Percentiles rank a stretch among this genome's conserved stretches.
Evolutionary conservation across 1,140 invertebrate genomes (phyloP).

Genomic region (Steinernema feltiae): DNA sequence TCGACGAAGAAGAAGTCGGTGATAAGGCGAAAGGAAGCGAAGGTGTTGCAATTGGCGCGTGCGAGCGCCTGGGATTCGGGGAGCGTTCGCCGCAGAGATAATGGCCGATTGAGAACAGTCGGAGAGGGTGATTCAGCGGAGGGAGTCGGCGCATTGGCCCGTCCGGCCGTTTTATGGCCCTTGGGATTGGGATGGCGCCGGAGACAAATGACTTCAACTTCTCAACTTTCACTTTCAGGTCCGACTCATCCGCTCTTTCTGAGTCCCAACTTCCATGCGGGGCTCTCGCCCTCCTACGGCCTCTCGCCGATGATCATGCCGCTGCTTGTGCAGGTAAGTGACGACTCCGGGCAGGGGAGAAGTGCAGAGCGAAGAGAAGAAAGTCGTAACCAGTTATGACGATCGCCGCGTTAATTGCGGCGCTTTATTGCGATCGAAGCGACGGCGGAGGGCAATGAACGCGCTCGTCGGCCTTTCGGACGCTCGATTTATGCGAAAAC

Average conservation of each 20-base stretch:
- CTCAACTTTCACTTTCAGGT: constrained; percentile 5
- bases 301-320: constrained; percentile 9
- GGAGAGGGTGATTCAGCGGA: not conserved
- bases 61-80: no score
- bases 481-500: no score
- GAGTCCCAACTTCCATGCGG: not conserved
- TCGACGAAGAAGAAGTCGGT: not conserved
- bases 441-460: not conserved
- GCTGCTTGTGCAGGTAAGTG: not conserved
- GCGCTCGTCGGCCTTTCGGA: no score
- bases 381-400: constrained; percentile 12
- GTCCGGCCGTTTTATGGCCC: not conserved
- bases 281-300: not conserved
- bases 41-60: not conserved
- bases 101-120: not conserved
- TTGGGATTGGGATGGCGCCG: not conserved
- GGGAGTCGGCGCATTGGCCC: not conserved
- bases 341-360: not conserved
- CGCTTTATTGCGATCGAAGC: not conserved
- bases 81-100: no score
- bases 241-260: constrained; percentile 1
- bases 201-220: not conserved
- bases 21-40: not conserved
- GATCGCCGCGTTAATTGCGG: constrained; percentile 12
- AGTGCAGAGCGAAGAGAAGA: not conserved